phyloP scores from a whole-genome alignment of 2,888 invertebrate genomes.

The Lysandra bellargus region DNA sequence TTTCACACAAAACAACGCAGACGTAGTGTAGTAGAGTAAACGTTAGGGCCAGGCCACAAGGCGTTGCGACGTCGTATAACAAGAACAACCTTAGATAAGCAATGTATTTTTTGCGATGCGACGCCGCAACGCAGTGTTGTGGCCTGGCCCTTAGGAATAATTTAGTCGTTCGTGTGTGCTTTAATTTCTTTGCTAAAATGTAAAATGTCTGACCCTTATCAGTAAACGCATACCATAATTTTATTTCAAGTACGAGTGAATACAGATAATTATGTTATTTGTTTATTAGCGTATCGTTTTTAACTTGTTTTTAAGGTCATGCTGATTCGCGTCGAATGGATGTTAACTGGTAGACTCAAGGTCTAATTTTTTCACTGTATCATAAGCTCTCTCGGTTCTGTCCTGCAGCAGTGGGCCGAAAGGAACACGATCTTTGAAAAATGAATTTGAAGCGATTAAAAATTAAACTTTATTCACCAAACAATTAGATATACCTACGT shows the following conservation, averaged over 20 bases:
- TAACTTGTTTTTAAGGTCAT: conserved; percentile 1
- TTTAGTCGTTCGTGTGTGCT: too few species aligned
- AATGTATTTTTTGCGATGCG: too few species aligned
- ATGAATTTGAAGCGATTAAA: too few species aligned
- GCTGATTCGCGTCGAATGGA: neutral
- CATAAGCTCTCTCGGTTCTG: conserved; percentile 2
- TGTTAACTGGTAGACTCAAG: neutral
- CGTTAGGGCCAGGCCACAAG: too few species aligned
- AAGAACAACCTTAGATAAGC: too few species aligned
- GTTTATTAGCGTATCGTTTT: neutral
- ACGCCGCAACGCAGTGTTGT: too few species aligned
- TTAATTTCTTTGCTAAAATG: neutral
- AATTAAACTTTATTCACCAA: neutral
- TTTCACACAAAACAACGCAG: too few species aligned
- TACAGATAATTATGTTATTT: conserved; percentile 1
- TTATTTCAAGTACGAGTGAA: neutral
- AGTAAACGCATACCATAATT: neutral
- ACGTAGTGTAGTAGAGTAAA: too few species aligned
- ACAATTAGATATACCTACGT: neutral
- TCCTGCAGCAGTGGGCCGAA: neutral
- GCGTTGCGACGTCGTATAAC: too few species aligned
- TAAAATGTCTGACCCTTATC: neutral
- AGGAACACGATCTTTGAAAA: neutral
- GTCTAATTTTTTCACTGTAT: neutral
- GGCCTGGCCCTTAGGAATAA: too few species aligned